A percentile compares a stretch with the other conserved stretches of the same genome.
These are phyloP conservation scores for Sebastolobus alascanus DNA, from an alignment of 2,797 vertebrate species.

Conservation along the genomic window DNA sequence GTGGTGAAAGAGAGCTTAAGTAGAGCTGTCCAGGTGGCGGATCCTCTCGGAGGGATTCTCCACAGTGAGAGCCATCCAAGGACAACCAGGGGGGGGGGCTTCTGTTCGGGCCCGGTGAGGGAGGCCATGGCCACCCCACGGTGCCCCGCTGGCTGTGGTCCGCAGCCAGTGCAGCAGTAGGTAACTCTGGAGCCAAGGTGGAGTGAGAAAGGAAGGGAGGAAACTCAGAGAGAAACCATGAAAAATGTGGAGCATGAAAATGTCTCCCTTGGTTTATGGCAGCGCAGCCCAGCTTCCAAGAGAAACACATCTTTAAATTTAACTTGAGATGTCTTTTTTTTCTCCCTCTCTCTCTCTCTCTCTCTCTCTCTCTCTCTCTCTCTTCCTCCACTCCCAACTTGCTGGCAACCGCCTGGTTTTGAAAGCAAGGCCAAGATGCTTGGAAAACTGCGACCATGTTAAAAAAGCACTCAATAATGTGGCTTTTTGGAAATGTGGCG, in stretches of 20 bases:
- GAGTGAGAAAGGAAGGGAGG: slow-evolving; percentile 89
- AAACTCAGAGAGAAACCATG: slow-evolving; percentile 89
- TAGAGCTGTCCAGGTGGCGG: slow-evolving; percentile 77
- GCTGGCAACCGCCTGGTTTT: slow-evolving; percentile 78
- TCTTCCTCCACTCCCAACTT: slow-evolving; percentile 80
- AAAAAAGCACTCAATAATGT: slow-evolving; percentile 87
- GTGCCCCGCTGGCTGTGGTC: slow-evolving; percentile 83
- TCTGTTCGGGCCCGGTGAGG: slow-evolving; percentile 35
- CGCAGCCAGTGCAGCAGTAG: slow-evolving; percentile 80
- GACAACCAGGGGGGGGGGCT: slow-evolving; percentile 68
- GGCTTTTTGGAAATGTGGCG: slow-evolving; percentile 82
- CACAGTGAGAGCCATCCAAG: slow-evolving; percentile 76
- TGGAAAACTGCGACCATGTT: slow-evolving; percentile 87
- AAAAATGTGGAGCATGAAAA: slow-evolving; percentile 92
- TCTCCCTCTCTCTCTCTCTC: slow-evolving; percentile 40
- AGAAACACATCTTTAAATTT: slow-evolving; percentile 92
- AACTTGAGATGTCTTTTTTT: slow-evolving; percentile 86
- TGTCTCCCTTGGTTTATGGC: slow-evolving; percentile 91
- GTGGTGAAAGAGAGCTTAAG: slow-evolving; percentile 82
- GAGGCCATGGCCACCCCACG: slow-evolving; percentile 67
- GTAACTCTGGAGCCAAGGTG: slow-evolving; percentile 88
- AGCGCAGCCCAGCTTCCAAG: slow-evolving; percentile 84
- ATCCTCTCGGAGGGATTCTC: slow-evolving; percentile 74
- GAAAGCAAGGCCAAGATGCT: slow-evolving; percentile 82
- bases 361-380: slow-evolving; percentile 46